These are phyloP conservation scores for Poeciliopsis gracilis DNA, from an alignment of 2,797 vertebrate species.

Conservation along the genomic window DNA sequence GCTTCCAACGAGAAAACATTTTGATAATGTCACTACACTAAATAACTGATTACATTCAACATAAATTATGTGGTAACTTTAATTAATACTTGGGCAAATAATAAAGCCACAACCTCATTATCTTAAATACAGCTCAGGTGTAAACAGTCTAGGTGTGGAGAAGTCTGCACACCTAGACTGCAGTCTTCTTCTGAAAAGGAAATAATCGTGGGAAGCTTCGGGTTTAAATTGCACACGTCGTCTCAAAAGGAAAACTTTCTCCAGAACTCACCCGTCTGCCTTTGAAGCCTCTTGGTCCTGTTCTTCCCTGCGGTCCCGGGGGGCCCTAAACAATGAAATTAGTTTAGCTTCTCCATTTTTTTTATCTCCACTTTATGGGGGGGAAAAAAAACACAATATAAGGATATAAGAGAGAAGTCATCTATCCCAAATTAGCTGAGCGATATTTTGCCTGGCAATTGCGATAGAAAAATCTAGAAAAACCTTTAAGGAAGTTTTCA, in stretches of 20 bases:
- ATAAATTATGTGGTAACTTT: neutral
- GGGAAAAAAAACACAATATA: neutral
- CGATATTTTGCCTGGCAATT: neutral
- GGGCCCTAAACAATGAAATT: constrained; percentile 81
- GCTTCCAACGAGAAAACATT: neutral
- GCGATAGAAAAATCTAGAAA: neutral
- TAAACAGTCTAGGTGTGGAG: neutral
- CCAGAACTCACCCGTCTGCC: constrained; percentile 86
- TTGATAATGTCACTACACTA: neutral
- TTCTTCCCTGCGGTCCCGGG: constrained; percentile 87
- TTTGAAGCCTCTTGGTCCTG: constrained; percentile 90
- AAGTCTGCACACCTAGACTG: neutral
- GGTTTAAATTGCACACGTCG: neutral
- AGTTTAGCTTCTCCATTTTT: neutral
- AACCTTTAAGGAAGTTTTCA: neutral
- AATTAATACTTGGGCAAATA: neutral
- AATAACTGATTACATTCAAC: neutral
- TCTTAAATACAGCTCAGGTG: neutral
- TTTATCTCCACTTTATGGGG: neutral
- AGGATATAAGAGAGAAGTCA: neutral
- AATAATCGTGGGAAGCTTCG: neutral
- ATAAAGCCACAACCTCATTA: neutral
- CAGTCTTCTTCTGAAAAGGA: neutral
- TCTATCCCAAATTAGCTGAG: neutral
- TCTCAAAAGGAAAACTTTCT: neutral